phyloP scores from a whole-genome alignment of 2,888 invertebrate species.

The Elgonia sp. region DNA sequence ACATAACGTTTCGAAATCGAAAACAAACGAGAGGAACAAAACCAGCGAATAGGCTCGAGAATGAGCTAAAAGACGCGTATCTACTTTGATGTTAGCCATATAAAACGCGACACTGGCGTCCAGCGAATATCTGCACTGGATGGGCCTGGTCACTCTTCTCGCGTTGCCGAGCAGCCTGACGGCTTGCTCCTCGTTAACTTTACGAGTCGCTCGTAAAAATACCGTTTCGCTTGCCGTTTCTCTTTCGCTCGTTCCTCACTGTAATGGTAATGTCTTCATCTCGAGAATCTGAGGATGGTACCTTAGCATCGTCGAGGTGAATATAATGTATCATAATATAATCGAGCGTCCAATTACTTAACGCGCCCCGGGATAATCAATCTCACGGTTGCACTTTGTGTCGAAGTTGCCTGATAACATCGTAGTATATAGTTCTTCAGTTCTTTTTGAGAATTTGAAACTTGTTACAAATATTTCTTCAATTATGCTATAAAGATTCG shows the following conservation, averaged over 20 bases:
- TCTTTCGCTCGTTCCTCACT: slow-evolving; percentile 75
- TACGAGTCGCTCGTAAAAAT: slow-evolving; percentile 87
- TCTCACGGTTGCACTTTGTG: slow-evolving; percentile 77
- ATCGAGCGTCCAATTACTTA: slow-evolving; percentile 86
- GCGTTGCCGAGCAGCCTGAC: slow-evolving; percentile 69
- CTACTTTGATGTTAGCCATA: slow-evolving; percentile 73
- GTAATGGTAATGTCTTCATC: slow-evolving; percentile 86
- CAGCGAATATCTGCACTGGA: slow-evolving; percentile 57
- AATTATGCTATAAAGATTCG: no score
- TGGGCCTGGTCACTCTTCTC: slow-evolving; percentile 66
- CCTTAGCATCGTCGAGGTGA: slow-evolving; percentile 82
- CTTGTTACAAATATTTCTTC: no score
- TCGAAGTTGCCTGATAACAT: neutral
- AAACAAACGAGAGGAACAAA: slow-evolving; percentile 35
- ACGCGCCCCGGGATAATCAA: slow-evolving; percentile 84
- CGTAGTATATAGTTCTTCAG: neutral
- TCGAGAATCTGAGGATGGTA: slow-evolving; percentile 81
- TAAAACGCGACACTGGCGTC: slow-evolving; percentile 73
- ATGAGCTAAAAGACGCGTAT: slow-evolving; percentile 62
- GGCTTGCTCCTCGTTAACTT: slow-evolving; percentile 86
- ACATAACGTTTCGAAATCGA: slow-evolving; percentile 21
- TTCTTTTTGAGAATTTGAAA: neutral
- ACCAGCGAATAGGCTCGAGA: slow-evolving; percentile 5
- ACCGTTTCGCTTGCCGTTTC: slow-evolving; percentile 83
- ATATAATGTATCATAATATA: slow-evolving; percentile 86